These are phyloP conservation scores for Paracyclopina nana DNA, from an alignment of 1,140 invertebrate genomes.

Conservation along the genomic window DNA sequence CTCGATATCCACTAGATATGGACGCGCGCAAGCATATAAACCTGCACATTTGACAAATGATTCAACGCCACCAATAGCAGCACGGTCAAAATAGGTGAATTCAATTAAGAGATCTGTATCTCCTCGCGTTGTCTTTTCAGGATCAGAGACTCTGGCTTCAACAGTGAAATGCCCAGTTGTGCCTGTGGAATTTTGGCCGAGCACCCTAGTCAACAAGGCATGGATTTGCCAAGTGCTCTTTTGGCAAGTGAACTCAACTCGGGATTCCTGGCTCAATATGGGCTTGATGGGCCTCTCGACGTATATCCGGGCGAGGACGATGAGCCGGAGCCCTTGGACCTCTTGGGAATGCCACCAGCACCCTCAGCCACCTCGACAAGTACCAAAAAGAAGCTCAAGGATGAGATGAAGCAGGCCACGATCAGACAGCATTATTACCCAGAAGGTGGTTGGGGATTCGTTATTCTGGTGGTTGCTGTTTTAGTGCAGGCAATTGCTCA, in stretches of 20 bases:
- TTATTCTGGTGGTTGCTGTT: not conserved
- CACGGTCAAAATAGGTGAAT: not conserved
- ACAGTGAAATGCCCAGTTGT: not conserved
- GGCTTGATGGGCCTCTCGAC: not conserved
- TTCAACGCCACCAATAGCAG: not conserved
- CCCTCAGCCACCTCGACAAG: slow-evolving; percentile 2
- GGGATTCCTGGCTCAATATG: not conserved
- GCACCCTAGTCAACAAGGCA: not conserved
- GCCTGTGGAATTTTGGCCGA: not conserved
- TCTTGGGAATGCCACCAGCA: not conserved
- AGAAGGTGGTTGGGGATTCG: not conserved
- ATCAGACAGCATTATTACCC: slow-evolving; percentile 4
- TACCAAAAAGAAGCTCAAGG: not conserved
- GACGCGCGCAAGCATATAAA: not conserved
- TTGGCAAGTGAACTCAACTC: not conserved
- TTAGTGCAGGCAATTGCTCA: not conserved
- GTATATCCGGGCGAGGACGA: not conserved
- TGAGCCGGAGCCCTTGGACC: not conserved
- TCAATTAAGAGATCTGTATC: slow-evolving; percentile 2
- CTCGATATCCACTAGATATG: not conserved
- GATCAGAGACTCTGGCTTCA: not conserved
- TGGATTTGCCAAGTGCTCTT: not conserved
- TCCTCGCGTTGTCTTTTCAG: not conserved
- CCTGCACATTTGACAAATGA: not conserved
- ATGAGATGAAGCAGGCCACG: not conserved